Base-by-base conservation (phyloP, 2,113 vertebrate genomes). In the Mus spicilegus region DNA sequence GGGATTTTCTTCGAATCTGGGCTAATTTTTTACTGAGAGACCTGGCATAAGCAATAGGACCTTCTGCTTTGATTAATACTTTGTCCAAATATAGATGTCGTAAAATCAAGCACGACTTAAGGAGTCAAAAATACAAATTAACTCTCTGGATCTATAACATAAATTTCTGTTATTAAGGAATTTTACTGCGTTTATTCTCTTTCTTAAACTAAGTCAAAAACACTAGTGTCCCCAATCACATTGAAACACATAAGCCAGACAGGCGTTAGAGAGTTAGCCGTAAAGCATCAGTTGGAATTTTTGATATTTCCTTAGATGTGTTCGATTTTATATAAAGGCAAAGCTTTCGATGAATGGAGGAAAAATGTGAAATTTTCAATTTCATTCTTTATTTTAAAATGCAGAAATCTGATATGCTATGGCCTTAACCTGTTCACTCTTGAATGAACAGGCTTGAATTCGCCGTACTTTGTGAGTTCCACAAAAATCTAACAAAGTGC, bases 181-280 rank as follows among this genome's bases (percentile, higher is more conserved):
- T 80, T 36, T 73, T 89, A 75, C n/a, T 12, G 76, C 30, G 36
- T 28, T 88, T 73, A 75, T 1, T 87, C 90, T 81, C 49, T 26
- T 76, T 86, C 67, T 92, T 88, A 91, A 75, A 65, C 12, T 88
- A 93, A 93, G 30, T 56, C 10, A 91, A 90, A 96, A 96, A 56
- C 16, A 33, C 28, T 14, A 87, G 5, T 78, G 67, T 94, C 46
- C 3, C 19, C 58, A 84, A 61, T 70, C 87, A 89, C 46, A 72
- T 54, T 67, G 81, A 97, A 89, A 95, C 42, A 70, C 19, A 16
- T 8, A 94, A 92, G 86, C 0, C 24, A 84, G 6, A 72, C 9
- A 92, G 54, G 73, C 24, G 84, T 61, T 36, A 76, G 20, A 91
- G 11, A 72, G 67, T 36, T 1, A 86, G 63, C 33, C 26, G 30